Evolutionary conservation across 2,797 vertebrate genomes (phyloP), one percentile per base, ranked within the genome.

Genomic region (Poecilia picta): DNA sequence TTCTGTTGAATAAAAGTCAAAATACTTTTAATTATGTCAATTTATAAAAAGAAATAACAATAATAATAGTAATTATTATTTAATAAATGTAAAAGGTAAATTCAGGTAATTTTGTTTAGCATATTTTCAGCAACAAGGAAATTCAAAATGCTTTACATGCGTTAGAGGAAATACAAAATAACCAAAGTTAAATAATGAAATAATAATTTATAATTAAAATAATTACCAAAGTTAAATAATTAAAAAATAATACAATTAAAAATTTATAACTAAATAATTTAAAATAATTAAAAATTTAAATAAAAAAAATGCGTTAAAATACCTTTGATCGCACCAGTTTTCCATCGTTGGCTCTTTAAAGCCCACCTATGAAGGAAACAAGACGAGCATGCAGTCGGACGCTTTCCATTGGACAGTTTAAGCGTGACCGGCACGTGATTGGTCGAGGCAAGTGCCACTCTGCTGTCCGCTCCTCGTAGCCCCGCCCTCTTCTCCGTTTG

Each of bases 321-420:
- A 62, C 57, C 33, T 57, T 57, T 28, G 25, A 57, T 57, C 11
- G 6, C 47, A 33, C 6, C 12, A 55, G 41, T 59, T 23, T 79
- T 33, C 75, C 78, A 46, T 85, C 47, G 68, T 28, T 82, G 85
- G 80, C 81, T 80, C 87, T 94, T 94, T 92, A 94, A 95, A 94
- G 87, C 92, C 91, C 93, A 94, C 92, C 93, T 79, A 93, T 83
- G 90, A 12, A 89, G 89, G 92, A 28, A 57, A 20, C 77, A 83
- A 83, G 81, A 83, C 53, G 36, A 16, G 13, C 71, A 39, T 71
- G n/a, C 41, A 2, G 62, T 53, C 1, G 3, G 8, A 31, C 45
- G 46, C 46, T 84, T 91, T 71, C 89, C 79, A 95, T 95, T 95
- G 94, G 95, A 49, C 79, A 47, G 25, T 18, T 13, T 4, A 72